Conservation (phyloP, 2,797 vertebrate genomes). For the Rhadinocentrus ornatus region DNA sequence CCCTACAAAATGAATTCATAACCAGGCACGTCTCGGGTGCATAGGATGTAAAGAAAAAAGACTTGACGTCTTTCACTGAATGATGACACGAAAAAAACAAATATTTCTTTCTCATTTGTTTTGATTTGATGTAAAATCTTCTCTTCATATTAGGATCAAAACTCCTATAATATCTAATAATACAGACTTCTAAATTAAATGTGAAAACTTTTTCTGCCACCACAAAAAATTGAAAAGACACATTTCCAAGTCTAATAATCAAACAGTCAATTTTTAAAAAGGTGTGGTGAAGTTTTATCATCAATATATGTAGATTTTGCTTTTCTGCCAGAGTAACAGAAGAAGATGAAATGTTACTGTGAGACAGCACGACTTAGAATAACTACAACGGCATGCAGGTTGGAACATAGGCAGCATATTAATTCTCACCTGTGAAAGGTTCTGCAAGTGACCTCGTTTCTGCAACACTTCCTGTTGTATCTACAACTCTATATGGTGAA, state of each 20-base stretch:
- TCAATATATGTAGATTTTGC: not conserved
- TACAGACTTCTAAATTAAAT: not conserved
- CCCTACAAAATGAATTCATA: not conserved
- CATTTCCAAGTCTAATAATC: no score
- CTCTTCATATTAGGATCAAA: not conserved
- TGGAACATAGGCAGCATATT: not conserved
- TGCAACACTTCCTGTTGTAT: not conserved
- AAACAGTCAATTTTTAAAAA: not conserved
- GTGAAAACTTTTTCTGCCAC: no score
- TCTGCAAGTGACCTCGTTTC: not conserved
- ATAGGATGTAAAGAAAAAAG: not conserved
- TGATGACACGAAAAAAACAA: no score
- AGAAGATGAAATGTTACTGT: not conserved
- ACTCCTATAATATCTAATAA: no score
- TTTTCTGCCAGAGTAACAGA: not conserved
- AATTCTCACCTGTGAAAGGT: not conserved
- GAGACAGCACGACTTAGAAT: not conserved
- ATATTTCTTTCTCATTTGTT: not conserved
- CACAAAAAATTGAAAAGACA: no score
- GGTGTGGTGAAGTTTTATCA: not conserved
- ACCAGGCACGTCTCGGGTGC: not conserved
- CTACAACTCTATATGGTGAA: not conserved
- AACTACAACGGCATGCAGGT: not conserved
- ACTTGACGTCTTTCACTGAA: no score
- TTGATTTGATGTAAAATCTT: not conserved